phyloP scores from a whole-genome alignment of 1,140 invertebrate species.

The Drosophila tropicalis region DNA sequence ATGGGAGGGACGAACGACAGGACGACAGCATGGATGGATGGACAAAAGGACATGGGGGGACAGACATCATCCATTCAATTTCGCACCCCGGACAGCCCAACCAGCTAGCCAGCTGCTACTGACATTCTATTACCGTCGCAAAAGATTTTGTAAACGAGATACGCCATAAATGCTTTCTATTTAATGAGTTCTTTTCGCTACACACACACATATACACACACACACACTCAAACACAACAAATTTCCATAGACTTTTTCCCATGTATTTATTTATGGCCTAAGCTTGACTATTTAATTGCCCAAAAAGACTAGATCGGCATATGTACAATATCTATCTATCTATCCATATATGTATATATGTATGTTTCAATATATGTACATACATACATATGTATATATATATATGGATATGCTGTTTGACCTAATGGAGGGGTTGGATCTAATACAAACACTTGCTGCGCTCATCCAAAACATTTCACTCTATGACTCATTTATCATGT shows the following conservation, averaged over 20 bases:
- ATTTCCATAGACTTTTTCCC: conserved; percentile 20
- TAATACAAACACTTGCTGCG: conserved; percentile 5
- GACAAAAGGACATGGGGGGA: not conserved
- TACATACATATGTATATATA: no score
- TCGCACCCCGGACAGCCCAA: conserved; percentile 25
- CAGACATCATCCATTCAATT: conserved; percentile 39
- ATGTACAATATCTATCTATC: conserved; percentile 27
- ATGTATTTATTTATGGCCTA: conserved; percentile 66
- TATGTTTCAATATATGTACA: no score
- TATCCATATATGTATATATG: no score
- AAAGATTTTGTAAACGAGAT: conserved; percentile 61
- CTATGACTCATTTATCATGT: conserved; percentile 78
- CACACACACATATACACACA: not conserved
- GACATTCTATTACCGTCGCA: conserved; percentile 70
- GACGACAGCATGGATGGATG: not conserved
- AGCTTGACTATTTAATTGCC: conserved; percentile 68
- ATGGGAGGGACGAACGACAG: not conserved
- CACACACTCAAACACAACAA: not conserved
- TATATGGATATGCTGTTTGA: conserved; percentile 51
- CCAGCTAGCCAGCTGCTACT: conserved; percentile 53
- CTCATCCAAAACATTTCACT: conserved; percentile 11
- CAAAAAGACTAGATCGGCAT: conserved; percentile 17
- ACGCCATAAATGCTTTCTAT: conserved; percentile 80
- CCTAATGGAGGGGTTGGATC: conserved; percentile 56
- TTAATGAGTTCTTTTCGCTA: conserved; percentile 66